These are phyloP conservation scores for Hyaena hyaena DNA, from an alignment of 2,113 vertebrate species.

Conservation along the genomic window DNA sequence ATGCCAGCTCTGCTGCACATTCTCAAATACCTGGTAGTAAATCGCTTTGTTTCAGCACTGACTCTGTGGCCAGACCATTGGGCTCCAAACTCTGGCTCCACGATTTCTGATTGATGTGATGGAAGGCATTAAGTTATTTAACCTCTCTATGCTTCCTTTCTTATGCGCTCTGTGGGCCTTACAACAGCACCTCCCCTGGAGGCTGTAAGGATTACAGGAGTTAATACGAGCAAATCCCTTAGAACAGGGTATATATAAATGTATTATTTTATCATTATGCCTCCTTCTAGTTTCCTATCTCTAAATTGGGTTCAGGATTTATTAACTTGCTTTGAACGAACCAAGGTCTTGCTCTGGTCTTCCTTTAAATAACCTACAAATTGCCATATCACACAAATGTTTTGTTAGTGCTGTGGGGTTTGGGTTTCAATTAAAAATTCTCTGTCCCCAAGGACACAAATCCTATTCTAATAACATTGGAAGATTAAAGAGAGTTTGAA, in stretches of 20 bases:
- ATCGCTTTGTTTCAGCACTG: not conserved
- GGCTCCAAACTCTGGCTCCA: not conserved
- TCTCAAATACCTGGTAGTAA: not conserved
- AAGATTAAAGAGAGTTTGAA: conserved; percentile 67
- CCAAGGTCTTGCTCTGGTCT: not conserved
- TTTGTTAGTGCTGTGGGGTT: conserved; percentile 28
- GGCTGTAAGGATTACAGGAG: not conserved
- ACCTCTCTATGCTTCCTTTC: not conserved
- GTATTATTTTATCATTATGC: not conserved
- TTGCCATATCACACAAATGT: conserved; percentile 7
- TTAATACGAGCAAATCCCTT: not conserved
- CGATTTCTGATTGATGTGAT: not conserved
- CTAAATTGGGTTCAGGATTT: conserved; percentile 4
- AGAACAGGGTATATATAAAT: not conserved
- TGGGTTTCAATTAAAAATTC: conserved; percentile 64
- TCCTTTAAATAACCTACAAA: conserved; percentile 63
- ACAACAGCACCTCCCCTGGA: not conserved
- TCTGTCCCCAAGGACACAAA: conserved; percentile 43
- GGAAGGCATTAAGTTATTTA: not conserved
- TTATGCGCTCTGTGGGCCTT: not conserved
- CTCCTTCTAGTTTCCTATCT: not conserved
- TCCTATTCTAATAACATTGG: conserved; percentile 42
- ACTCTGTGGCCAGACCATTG: too few species aligned
- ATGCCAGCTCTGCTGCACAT: not conserved
- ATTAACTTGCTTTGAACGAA: conserved; percentile 27